These are phyloP conservation scores for Falco cherrug DNA, from an alignment of 2,797 vertebrate genomes.

Conservation along the genomic window DNA sequence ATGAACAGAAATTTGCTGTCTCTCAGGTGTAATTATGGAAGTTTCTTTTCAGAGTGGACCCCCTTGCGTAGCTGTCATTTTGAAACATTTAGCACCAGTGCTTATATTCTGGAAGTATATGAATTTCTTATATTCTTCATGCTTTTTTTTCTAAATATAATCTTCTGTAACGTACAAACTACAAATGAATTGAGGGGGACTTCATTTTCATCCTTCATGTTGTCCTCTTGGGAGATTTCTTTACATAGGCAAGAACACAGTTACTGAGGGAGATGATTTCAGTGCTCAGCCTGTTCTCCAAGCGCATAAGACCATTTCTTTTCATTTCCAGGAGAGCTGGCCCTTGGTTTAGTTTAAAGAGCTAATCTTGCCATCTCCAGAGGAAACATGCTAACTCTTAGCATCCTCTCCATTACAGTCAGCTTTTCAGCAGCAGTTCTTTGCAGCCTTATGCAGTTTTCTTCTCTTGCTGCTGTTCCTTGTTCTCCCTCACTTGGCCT, in stretches of 20 bases:
- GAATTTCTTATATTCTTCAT: not conserved
- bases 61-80: not conserved
- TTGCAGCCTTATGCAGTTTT: not conserved
- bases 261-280: not conserved
- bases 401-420: not conserved
- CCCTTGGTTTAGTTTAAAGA: not conserved
- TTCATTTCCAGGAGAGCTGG: not conserved
- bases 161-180: not conserved
- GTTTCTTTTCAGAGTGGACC: not conserved
- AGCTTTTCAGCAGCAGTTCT: not conserved
- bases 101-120: not conserved
- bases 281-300: not conserved
- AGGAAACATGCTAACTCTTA: not conserved
- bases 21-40: constrained; percentile 12
- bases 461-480: not conserved
- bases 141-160: not conserved
- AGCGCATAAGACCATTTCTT: not conserved
- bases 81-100: not conserved
- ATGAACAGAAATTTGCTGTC: not conserved
- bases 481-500: not conserved
- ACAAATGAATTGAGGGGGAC: not conserved
- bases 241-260: not conserved
- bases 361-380: not conserved
- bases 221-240: not conserved
- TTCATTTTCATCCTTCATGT: not conserved